These are phyloP conservation scores for Pyralis farinalis DNA, from an alignment of 2,888 invertebrate species.

Conservation along the genomic window DNA sequence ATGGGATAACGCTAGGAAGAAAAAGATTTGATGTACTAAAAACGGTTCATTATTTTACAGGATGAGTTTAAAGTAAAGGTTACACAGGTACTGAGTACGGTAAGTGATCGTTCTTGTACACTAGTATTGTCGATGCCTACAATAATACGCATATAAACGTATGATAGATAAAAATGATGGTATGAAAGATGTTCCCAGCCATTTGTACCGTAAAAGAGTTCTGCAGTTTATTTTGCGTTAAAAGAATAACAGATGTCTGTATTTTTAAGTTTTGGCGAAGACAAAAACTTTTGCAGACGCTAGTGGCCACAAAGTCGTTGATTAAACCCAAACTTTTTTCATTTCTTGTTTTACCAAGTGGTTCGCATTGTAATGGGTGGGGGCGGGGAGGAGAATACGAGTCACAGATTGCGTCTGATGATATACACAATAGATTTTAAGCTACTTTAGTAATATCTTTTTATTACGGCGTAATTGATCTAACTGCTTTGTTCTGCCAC, in stretches of 20 bases:
- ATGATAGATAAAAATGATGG: not conserved
- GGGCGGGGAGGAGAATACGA: slow-evolving; percentile 26
- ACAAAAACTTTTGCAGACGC: slow-evolving; percentile 31
- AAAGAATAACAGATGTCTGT: slow-evolving; percentile 20
- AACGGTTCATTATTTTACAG: too few relatives aligned
- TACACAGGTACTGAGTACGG: too few relatives aligned
- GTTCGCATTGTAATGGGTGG: slow-evolving; percentile 35
- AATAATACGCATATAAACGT: too few relatives aligned
- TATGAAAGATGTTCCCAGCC: not conserved
- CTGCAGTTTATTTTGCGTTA: slow-evolving; percentile 5
- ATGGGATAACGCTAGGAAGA: too few relatives aligned
- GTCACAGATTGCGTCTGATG: slow-evolving; percentile 24
- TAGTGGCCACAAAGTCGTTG: slow-evolving; percentile 42
- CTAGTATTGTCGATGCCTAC: too few relatives aligned
- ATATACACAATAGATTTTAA: slow-evolving; percentile 2
- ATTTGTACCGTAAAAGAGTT: not conserved
- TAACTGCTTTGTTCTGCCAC: too few relatives aligned
- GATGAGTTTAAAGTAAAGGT: too few relatives aligned
- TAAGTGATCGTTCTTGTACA: too few relatives aligned
- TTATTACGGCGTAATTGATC: too few relatives aligned
- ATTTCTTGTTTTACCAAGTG: slow-evolving; percentile 41
- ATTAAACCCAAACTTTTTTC: slow-evolving; percentile 54
- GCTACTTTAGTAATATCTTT: slow-evolving; percentile 1
- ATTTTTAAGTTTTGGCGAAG: slow-evolving; percentile 28
- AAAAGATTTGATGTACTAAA: too few relatives aligned